Base-by-base conservation (phyloP, 2,113 vertebrate genomes). In the Numenius arquata region DNA sequence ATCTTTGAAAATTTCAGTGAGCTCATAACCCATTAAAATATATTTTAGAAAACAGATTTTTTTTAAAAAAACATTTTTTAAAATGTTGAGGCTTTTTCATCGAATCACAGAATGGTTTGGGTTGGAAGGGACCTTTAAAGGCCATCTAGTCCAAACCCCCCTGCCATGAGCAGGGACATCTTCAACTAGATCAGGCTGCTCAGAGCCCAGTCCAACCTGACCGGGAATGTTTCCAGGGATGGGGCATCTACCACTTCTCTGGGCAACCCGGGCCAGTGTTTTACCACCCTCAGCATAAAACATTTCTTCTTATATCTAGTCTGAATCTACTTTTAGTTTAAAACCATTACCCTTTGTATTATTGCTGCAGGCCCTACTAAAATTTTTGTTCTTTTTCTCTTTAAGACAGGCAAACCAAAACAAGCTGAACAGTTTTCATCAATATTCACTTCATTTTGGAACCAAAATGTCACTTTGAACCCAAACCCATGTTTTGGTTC, bases 331-430 rank as follows among this genome's bases (percentile, higher is more conserved):
- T 19, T 91, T 17, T n/a, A 26, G 17, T 45, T 86, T 66, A 59
- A 78, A 78, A 2, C 19, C 4, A 15, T 43, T 8, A 29, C 3
- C 15, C 9, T 19, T 59, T 68, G 30, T 59, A 30, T 29, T 52
- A 2, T 34, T 1, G 3, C 26, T 30, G 34, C 50, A 59, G 26
- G 4, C 9, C 55, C 12, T 73, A 3, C 32, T 61, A 56, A 68
- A 34, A 25, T 5, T n/a, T 71, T 16, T 41, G 12, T 47, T 55
- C 3, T 45, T 83, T 89, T 67, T 50, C 59, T 73, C 18, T 80
- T 87, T 74, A 68, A 85, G 74, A 43, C 23, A 88, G 38, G 17
- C 56, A 81, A 93, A 61, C 22, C 25, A 81, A 81, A 89, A 63
- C 78, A 78, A 88, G 9, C 78, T 71, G 9, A 71, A 82, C 61